These are phyloP conservation scores for Chloroclysta siterata DNA, from an alignment of 2,888 invertebrate species.

Conservation along the genomic window DNA sequence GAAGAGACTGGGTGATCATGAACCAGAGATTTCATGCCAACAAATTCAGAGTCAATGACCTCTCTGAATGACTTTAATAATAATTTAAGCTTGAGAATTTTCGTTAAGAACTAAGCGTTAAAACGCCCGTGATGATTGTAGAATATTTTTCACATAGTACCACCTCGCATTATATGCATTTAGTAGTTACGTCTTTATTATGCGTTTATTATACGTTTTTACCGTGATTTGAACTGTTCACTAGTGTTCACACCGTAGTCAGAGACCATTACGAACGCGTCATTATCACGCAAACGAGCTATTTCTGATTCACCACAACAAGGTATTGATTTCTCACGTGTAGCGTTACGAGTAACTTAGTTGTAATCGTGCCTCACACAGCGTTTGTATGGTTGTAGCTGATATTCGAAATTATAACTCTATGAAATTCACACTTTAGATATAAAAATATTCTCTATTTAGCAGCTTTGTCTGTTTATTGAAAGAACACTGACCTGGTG, in stretches of 20 bases:
- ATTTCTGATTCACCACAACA: conserved; percentile 38
- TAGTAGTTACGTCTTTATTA: not conserved
- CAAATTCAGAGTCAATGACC: not conserved
- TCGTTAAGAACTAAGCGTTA: not conserved
- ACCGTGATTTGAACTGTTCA: conserved; percentile 10
- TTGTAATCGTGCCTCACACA: conserved; percentile 7
- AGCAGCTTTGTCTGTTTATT: not conserved
- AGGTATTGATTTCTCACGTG: conserved; percentile 43
- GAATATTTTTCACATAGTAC: too few species aligned
- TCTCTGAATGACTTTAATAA: not conserved
- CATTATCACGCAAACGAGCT: conserved; percentile 31
- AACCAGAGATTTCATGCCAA: not conserved
- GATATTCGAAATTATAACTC: not conserved
- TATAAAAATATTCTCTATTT: not conserved
- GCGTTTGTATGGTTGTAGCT: not conserved
- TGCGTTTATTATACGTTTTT: conserved; percentile 3
- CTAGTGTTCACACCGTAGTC: conserved; percentile 21
- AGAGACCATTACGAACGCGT: conserved; percentile 25
- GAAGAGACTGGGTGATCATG: not conserved
- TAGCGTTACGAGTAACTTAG: conserved; percentile 33
- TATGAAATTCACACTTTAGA: not conserved
- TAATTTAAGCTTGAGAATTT: not conserved
- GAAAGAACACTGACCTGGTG: not conserved
- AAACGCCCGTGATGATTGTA: not conserved
- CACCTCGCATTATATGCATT: too few species aligned